A percentile compares a stretch with the other conserved stretches of the same genome.
Conservation (phyloP, 1,140 invertebrate genomes). For the Pseudobourletiella spinata region DNA sequence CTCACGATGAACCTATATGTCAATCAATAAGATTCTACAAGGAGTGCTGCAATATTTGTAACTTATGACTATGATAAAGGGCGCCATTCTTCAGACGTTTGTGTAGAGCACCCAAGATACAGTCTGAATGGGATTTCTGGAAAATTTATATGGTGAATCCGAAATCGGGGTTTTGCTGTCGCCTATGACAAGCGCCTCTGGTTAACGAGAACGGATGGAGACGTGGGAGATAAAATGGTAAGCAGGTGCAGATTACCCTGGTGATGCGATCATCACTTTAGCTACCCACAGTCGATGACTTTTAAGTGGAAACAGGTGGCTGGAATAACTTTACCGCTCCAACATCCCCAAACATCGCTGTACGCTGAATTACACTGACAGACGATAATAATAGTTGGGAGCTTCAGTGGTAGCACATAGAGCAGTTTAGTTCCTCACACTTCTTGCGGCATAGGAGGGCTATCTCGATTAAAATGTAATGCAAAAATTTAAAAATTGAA, state of each 20-base stretch:
- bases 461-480: too few relatives aligned
- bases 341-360: too few relatives aligned
- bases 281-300: neutral
- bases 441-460: too few relatives aligned
- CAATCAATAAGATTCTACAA: too few relatives aligned
- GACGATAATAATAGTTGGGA: too few relatives aligned
- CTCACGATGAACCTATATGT: too few relatives aligned
- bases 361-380: too few relatives aligned
- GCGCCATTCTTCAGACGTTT: neutral
- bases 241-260: constrained; percentile 7
- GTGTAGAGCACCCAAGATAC: neutral
- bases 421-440: too few relatives aligned
- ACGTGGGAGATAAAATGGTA: constrained; percentile 13
- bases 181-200: neutral
- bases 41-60: neutral
- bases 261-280: neutral
- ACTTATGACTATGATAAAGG: neutral
- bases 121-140: neutral
- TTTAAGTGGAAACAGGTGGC: neutral
- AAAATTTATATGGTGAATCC: neutral
- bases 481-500: too few relatives aligned
- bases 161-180: neutral
- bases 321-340: neutral
- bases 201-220: neutral
- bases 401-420: too few relatives aligned